Conservation (phyloP, 1,140 invertebrate species). For the Trichoplusia ni region DNA sequence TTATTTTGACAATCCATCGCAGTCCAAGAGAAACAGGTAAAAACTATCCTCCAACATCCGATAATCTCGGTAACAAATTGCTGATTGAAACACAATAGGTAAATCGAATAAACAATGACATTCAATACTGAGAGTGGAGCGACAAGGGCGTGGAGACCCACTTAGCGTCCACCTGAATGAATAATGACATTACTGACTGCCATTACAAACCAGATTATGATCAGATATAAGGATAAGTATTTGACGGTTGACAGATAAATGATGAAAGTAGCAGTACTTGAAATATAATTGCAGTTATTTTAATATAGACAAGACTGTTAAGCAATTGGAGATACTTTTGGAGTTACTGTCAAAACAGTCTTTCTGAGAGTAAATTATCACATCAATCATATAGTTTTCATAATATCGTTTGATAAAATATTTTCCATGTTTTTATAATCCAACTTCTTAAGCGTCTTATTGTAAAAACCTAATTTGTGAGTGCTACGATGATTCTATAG, state of each 20-base stretch:
- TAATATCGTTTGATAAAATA: too few species aligned
- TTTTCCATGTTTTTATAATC: too few species aligned
- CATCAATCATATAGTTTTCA: too few species aligned
- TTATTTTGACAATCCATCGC: slow-evolving; percentile 9
- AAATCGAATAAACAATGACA: slow-evolving; percentile 60
- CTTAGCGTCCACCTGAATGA: slow-evolving; percentile 25
- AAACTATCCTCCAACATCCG: neutral
- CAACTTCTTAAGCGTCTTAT: too few species aligned
- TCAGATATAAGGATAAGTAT: slow-evolving; percentile 3
- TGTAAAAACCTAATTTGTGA: neutral
- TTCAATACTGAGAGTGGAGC: slow-evolving; percentile 50
- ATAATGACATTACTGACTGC: slow-evolving; percentile 10
- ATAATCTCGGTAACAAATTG: slow-evolving; percentile 12
- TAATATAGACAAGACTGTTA: too few species aligned
- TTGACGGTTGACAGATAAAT: neutral
- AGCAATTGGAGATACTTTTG: too few species aligned
- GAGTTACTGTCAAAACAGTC: too few species aligned
- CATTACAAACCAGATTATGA: slow-evolving; percentile 22
- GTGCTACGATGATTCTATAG: neutral
- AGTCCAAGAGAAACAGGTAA: slow-evolving; percentile 2
- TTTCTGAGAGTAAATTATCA: too few species aligned
- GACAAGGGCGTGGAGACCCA: slow-evolving; percentile 34
- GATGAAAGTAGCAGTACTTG: neutral
- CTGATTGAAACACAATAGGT: slow-evolving; percentile 50
- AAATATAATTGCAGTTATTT: neutral